Evolutionary conservation across 1,140 invertebrate species (phyloP).

Genomic region (Tetramorium simillimum): DNA sequence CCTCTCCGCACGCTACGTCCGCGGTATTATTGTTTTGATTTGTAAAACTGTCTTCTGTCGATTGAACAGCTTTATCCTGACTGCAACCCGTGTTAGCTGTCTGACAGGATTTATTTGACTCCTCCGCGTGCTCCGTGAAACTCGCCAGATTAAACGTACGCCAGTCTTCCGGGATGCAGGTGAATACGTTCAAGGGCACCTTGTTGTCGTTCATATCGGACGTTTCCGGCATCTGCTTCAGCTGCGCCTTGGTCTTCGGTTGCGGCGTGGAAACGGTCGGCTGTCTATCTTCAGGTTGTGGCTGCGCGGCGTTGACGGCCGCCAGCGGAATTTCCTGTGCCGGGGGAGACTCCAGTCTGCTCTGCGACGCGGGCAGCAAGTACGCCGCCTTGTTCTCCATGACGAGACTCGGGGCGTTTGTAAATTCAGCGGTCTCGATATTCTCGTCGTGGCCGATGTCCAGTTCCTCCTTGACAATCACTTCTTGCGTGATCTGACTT

Average conservation of each 20-base stretch:
- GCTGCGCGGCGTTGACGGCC: not conserved
- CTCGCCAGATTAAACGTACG: not conserved
- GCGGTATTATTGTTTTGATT: not conserved
- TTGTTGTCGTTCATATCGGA: not conserved
- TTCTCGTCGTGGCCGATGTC: conserved; percentile 37
- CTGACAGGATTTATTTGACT: not conserved
- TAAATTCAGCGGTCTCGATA: not conserved
- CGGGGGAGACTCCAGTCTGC: not conserved
- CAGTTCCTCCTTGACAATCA: conserved; percentile 74
- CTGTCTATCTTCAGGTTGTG: not conserved
- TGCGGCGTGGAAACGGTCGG: conserved; percentile 6
- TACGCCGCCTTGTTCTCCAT: not conserved
- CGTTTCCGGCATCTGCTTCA: conserved; percentile 79
- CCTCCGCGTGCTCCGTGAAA: not conserved
- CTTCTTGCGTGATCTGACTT: conserved; percentile 79
- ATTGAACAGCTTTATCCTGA: not conserved
- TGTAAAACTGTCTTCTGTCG: not conserved
- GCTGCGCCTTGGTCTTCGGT: conserved; percentile 79
- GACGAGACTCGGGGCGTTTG: not conserved
- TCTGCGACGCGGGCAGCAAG: not conserved
- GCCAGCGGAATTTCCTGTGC: not conserved
- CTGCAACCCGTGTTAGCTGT: not conserved
- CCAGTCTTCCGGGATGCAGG: not conserved
- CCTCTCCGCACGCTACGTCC: not conserved
- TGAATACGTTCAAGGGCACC: not conserved